Percentiles rank a stretch among this genome's conserved stretches.
phyloP scores from a whole-genome alignment of 37 sponge, comb jelly and placozoan species.

The Oscarella lobularis region DNA sequence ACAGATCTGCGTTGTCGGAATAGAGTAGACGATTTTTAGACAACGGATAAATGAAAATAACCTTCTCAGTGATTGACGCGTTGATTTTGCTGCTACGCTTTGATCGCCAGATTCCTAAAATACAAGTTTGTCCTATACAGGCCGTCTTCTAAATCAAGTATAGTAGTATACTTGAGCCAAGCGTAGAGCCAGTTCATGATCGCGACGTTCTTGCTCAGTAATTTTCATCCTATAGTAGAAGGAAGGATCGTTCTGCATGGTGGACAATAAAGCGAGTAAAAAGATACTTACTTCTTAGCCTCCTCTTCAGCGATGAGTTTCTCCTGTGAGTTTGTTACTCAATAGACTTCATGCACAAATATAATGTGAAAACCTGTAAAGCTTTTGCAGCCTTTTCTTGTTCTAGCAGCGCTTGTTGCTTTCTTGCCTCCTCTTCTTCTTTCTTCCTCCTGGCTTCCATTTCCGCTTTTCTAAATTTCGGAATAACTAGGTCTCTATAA shows the following conservation, averaged over 20 bases:
- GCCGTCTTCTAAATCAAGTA: too few relatives aligned
- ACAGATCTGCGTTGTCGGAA: not conserved
- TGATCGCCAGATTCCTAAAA: too few relatives aligned
- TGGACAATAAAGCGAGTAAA: too few relatives aligned
- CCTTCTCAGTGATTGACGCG: not conserved
- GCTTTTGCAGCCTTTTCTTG: slow-evolving; percentile 20
- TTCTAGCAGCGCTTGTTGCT: not conserved
- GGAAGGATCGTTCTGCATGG: not conserved
- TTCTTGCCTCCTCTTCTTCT: slow-evolving; percentile 43
- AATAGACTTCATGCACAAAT: not conserved
- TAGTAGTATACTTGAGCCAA: slow-evolving; percentile 40
- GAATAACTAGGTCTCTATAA: not conserved
- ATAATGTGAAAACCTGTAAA: slow-evolving; percentile 1
- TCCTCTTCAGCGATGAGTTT: too few relatives aligned
- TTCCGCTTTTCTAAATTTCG: slow-evolving; percentile 44
- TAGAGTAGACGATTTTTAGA: not conserved
- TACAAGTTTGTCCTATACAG: too few relatives aligned
- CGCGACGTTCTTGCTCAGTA: slow-evolving; percentile 71
- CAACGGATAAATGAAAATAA: too few relatives aligned
- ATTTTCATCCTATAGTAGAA: slow-evolving; percentile 14
- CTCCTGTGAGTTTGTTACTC: too few relatives aligned
- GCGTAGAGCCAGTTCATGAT: slow-evolving; percentile 63
- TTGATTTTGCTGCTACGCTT: too few relatives aligned
- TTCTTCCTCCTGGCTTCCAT: slow-evolving; percentile 43
- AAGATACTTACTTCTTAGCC: too few relatives aligned